Evolutionary conservation across 2,797 vertebrate genomes (phyloP).

Genomic region (Myiothlypis coronata): DNA sequence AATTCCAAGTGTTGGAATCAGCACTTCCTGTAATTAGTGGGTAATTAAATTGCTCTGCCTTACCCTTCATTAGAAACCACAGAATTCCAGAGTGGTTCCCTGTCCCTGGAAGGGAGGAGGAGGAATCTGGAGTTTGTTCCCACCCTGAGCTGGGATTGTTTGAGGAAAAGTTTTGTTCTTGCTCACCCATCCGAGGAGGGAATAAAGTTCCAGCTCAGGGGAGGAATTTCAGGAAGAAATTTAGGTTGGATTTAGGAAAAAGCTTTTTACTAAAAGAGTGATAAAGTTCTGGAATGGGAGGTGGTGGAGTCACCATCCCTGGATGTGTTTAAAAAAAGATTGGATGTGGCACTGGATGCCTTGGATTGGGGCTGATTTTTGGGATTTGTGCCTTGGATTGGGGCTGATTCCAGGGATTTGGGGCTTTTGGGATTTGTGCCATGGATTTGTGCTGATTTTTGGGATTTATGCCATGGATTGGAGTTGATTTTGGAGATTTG

Average conservation of each 20-base stretch:
- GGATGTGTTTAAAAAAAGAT: not conserved
- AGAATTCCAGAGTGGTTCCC: not conserved
- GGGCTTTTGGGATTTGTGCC: not conserved
- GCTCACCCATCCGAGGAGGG: accelerated
- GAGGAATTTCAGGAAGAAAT: not conserved
- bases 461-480: not conserved
- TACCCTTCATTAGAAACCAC: not conserved
- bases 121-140: not conserved
- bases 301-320: not conserved
- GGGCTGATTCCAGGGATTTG: not conserved
- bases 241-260: not conserved
- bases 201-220: not conserved
- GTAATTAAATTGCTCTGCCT: not conserved
- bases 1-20: not conserved
- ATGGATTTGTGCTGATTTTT: not conserved
- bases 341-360: not conserved
- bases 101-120: too few relatives aligned
- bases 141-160: not conserved
- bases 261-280: not conserved
- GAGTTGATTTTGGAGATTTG: not conserved
- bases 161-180: not conserved
- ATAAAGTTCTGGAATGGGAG: not conserved
- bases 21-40: not conserved
- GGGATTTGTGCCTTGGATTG: not conserved
- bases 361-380: not conserved